A percentile compares a stretch with the other conserved stretches of the same genome.
phyloP scores from a whole-genome alignment of 2,888 invertebrate species.

The Coleophora flavipennella region DNA sequence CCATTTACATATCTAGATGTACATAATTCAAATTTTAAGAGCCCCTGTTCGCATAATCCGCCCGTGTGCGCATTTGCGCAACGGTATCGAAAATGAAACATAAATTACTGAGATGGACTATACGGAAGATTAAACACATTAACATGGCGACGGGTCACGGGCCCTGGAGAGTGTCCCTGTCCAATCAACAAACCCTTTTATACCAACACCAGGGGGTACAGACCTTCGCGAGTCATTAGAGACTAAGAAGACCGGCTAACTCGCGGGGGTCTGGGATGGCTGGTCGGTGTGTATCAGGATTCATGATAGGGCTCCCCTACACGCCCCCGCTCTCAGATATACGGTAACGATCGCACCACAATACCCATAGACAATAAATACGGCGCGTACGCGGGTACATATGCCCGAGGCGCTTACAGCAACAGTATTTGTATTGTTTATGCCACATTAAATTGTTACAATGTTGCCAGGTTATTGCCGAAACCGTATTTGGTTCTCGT shows the following conservation, averaged over 20 bases:
- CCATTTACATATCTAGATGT: constrained; percentile 24
- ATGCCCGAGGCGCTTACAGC: constrained; percentile 43
- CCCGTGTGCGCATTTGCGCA: too few relatives aligned
- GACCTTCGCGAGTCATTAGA: constrained; percentile 13
- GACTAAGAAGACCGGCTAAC: constrained; percentile 26
- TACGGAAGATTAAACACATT: constrained; percentile 68
- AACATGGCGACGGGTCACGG: constrained; percentile 59
- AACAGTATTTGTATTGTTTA: constrained; percentile 67
- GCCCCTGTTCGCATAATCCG: constrained; percentile 51
- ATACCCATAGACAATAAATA: constrained; percentile 69
- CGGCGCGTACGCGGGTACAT: constrained; percentile 52
- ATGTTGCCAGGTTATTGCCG: constrained; percentile 68
- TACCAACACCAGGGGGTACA: constrained; percentile 13
- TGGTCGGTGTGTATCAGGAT: constrained; percentile 64
- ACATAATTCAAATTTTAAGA: constrained; percentile 38
- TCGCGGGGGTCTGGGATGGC: constrained; percentile 38
- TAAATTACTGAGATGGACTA: constrained; percentile 65
- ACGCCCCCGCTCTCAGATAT: constrained; percentile 61
- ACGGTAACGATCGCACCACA: constrained; percentile 67
- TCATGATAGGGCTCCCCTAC: constrained; percentile 61
- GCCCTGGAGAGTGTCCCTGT: constrained; percentile 40
- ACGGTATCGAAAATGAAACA: constrained; percentile 72
- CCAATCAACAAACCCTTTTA: constrained; percentile 65
- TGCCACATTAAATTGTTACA: constrained; percentile 69
- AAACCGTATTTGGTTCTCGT: constrained; percentile 66